Evolutionary conservation across 2,888 invertebrate species (phyloP).

Genomic region (Shargacucullia verbasci): DNA sequence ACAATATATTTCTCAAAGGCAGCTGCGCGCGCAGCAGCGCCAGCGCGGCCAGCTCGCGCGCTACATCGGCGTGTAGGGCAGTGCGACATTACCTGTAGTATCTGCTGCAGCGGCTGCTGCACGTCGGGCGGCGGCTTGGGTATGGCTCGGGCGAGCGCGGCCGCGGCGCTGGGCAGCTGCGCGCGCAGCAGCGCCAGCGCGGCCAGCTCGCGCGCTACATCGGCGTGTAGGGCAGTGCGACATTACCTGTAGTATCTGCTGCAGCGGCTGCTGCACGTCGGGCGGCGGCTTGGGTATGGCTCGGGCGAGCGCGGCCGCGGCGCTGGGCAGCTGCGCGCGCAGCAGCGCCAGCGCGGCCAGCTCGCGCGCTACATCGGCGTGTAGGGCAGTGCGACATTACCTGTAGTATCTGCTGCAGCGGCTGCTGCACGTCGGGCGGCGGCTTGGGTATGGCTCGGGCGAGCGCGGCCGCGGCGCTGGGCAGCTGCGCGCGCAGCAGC

Average conservation of each 20-base stretch:
- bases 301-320: slow-evolving; percentile 61
- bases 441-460: no score
- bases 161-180: no score
- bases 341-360: slow-evolving; percentile 59
- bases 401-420: slow-evolving; percentile 65
- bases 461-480: slow-evolving; percentile 65
- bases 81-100: slow-evolving; percentile 39
- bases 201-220: slow-evolving; percentile 47
- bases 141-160: slow-evolving; percentile 27
- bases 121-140: slow-evolving; percentile 51
- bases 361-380: slow-evolving; percentile 66
- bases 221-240: slow-evolving; percentile 62
- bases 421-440: slow-evolving; percentile 45
- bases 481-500: slow-evolving; percentile 51
- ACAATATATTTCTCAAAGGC: no score
- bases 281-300: no score
- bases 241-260: slow-evolving; percentile 67
- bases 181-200: slow-evolving; percentile 47
- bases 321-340: slow-evolving; percentile 59
- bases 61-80: no score
- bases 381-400: background rate
- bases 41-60: slow-evolving; percentile 72
- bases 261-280: slow-evolving; percentile 61
- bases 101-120: slow-evolving; percentile 49
- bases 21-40: slow-evolving; percentile 43